Percentiles rank a stretch among this genome's conserved stretches.
These are phyloP conservation scores for Hafferia zeledoni DNA, from an alignment of 2,797 vertebrate genomes.

Conservation along the genomic window DNA sequence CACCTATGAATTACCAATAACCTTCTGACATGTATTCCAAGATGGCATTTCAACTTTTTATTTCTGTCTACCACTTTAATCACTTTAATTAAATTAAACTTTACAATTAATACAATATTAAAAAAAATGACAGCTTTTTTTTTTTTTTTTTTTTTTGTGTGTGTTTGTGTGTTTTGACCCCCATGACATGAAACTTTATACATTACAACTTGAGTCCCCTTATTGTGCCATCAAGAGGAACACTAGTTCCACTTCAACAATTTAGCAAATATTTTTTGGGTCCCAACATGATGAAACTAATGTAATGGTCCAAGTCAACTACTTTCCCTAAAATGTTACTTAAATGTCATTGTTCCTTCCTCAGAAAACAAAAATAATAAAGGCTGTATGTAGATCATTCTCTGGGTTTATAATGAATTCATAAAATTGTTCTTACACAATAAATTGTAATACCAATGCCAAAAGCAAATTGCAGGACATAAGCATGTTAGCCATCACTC, in stretches of 20 bases:
- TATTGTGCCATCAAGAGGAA: neutral
- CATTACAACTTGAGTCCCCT: neutral
- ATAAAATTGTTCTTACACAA: neutral
- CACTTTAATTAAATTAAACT: neutral
- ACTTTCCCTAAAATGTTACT: neutral
- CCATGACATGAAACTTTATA: neutral
- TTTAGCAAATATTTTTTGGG: neutral
- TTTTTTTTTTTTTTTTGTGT: neutral
- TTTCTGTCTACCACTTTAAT: neutral
- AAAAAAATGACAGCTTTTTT: neutral
- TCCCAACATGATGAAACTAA: neutral
- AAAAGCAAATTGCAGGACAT: neutral
- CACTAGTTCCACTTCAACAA: neutral
- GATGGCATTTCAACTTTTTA: neutral
- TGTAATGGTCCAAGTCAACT: neutral
- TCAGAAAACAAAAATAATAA: neutral
- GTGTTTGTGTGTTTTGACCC: neutral
- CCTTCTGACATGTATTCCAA: neutral
- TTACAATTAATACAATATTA: neutral
- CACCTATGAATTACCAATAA: neutral
- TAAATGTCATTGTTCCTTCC: neutral
- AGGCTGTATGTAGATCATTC: neutral
- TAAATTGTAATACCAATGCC: neutral
- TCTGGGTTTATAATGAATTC: neutral
- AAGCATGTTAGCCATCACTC: neutral